Conservation (phyloP, 2,888 invertebrate genomes). For the Taenaris catops region DNA sequence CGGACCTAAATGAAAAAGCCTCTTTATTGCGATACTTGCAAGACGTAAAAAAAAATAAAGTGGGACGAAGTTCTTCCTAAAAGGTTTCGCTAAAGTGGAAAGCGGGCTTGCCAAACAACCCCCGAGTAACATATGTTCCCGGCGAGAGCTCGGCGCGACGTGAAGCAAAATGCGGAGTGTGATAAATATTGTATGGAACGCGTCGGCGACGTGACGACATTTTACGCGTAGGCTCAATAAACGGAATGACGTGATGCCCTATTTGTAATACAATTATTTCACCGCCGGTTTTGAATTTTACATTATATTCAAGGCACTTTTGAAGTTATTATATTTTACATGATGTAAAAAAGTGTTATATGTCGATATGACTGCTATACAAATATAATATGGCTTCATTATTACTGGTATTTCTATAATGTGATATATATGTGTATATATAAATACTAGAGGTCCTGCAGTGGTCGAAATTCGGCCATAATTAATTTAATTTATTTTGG, state of each 20-base stretch:
- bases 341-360: too few species aligned
- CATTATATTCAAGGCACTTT: too few species aligned
- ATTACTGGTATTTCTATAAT: too few species aligned
- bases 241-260: background rate
- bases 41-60: slow-evolving; percentile 14
- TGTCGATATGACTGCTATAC: too few species aligned
- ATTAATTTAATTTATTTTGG: too few species aligned
- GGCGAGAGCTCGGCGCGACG: slow-evolving; percentile 8
- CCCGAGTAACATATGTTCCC: slow-evolving; percentile 7
- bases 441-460: too few species aligned
- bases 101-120: slow-evolving; percentile 8
- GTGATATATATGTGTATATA: too few species aligned
- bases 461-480: too few species aligned
- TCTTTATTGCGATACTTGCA: slow-evolving; percentile 1
- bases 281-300: too few species aligned
- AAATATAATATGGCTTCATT: too few species aligned
- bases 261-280: background rate
- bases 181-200: slow-evolving; percentile 10
- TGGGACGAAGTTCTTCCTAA: slow-evolving; percentile 11
- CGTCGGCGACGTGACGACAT: slow-evolving; percentile 9
- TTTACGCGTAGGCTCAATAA: slow-evolving; percentile 11
- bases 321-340: too few species aligned
- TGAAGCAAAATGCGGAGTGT: slow-evolving; percentile 10
- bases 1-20: slow-evolving; percentile 3
- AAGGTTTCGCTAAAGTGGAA: slow-evolving; percentile 13